A percentile compares a stretch with the other conserved stretches of the same genome.
Conservation (phyloP, 2,888 invertebrate genomes). For the Melikaiella ostensackeni region DNA sequence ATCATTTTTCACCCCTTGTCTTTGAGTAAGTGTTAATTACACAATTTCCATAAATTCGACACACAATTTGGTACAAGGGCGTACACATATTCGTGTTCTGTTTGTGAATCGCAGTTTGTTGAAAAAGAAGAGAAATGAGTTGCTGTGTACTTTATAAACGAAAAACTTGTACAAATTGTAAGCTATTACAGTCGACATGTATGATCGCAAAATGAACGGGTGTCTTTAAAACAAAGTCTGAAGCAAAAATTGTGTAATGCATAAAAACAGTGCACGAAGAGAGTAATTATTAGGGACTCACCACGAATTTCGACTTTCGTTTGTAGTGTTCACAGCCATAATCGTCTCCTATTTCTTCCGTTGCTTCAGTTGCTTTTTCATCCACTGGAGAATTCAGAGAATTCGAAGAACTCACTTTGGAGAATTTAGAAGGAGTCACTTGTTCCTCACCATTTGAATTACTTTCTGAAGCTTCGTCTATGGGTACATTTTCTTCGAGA, state of each 20-base stretch:
- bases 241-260: not conserved
- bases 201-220: not conserved
- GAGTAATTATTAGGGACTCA: constrained; percentile 78
- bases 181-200: not conserved
- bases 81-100: not conserved
- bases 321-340: constrained; percentile 90
- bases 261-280: not conserved
- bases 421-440: not conserved
- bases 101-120: not conserved
- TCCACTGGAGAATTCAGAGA: not conserved
- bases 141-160: not conserved
- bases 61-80: not conserved
- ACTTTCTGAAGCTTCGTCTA: constrained; percentile 2
- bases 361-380: constrained; percentile 19
- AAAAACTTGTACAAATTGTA: not conserved
- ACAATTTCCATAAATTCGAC: not conserved
- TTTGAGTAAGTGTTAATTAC: not conserved
- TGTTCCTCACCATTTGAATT: not conserved
- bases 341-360: constrained; percentile 31
- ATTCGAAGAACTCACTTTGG: not conserved
- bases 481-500: not conserved
- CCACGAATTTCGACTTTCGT: constrained; percentile 91
- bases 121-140: not conserved
- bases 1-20: not conserved
- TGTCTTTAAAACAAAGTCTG: not conserved